Percentiles rank a stretch among this genome's conserved stretches.
These are phyloP conservation scores for Orthosia incerta DNA, from an alignment of 2,888 invertebrate species.

Conservation along the genomic window DNA sequence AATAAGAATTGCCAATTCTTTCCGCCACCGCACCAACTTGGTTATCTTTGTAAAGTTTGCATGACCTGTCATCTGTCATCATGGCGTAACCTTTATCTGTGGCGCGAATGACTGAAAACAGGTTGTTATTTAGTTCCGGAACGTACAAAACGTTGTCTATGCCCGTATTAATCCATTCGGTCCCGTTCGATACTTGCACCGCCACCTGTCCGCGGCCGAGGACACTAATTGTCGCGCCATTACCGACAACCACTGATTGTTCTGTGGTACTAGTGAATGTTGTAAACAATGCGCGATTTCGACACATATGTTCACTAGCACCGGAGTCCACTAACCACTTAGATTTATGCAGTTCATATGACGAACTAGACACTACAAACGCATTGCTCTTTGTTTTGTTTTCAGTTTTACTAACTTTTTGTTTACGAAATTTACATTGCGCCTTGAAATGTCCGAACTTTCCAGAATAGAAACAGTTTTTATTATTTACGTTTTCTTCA, in stretches of 20 bases:
- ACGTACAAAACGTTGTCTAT: conserved; percentile 64
- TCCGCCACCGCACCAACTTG: background rate
- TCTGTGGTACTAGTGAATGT: conserved; percentile 21
- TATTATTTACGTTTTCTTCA: background rate
- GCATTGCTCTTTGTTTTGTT: conserved; percentile 47
- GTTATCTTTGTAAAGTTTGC: conserved; percentile 43
- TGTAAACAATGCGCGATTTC: conserved; percentile 48
- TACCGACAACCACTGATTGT: conserved; percentile 56
- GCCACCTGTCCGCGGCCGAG: conserved; percentile 57
- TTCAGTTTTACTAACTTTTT: background rate
- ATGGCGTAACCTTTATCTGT: conserved; percentile 1
- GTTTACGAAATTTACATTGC: conserved; percentile 43
- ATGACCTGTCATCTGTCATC: conserved; percentile 41
- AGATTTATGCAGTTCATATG: conserved; percentile 29
- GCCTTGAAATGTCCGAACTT: conserved; percentile 50
- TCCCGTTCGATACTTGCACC: conserved; percentile 53
- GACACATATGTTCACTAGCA: too few relatives aligned
- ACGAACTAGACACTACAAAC: conserved; percentile 41
- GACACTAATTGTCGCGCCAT: conserved; percentile 50
- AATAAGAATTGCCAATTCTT: background rate
- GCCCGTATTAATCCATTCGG: conserved; percentile 59
- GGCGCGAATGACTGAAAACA: conserved; percentile 7
- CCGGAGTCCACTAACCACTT: conserved; percentile 62
- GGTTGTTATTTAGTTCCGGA: conserved; percentile 28
- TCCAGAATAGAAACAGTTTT: conserved; percentile 44